Evolutionary conservation across 2,888 invertebrate species (phyloP), one percentile per base, ranked within the genome.

Genomic region (Aplocera efformata): DNA sequence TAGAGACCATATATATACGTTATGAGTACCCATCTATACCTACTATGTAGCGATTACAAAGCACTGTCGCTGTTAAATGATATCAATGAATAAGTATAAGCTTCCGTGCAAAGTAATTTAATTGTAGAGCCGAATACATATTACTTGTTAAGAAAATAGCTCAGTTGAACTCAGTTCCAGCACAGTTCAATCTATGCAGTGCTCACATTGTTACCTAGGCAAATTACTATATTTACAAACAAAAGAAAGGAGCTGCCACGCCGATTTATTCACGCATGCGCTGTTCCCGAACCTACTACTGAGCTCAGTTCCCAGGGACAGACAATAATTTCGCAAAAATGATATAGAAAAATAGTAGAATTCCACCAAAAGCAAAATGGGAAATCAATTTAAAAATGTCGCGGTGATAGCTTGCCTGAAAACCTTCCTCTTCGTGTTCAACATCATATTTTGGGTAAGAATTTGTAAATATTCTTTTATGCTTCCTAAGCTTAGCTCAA

Each of bases 381-480:
- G 91, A n/a, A 92, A 93, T 67, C 90, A 91, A 62, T 86, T 93
- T 54, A 92, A 93, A 74, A 93, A 92, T 53, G 91, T 92, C 51
- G 93, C 94, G 26, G 91, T 93, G 17, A 92, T 94, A 76, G 92
- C 93, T 51, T 94, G 94, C 74, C 91, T 94, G 82, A 95, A 95
- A 72, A 92, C 92, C 1, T 81, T 95, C 25, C 85, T 96, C 47
- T 94, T 95, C 90, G 80, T 93, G 36, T 95, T 95, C 83, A 96
- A 95, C 79, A 89, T 94, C 56, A 80, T 93, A 17, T 95, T 95
- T 79, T 94, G 93, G 94, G 96, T 96, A 79, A 91, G 93, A 88
- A 25, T 24, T n/a, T 29, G 9, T 39, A 28, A 9, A 37, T 39
- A 20, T 27, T 43, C 22, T 32, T 32, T 9, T 26, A n/a, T 10